Percentiles rank a stretch among this genome's conserved stretches.
Evolutionary conservation across 37 sponge, comb jelly and placozoan species (phyloP).

Genomic region (Halisarca cf. caerulea): DNA sequence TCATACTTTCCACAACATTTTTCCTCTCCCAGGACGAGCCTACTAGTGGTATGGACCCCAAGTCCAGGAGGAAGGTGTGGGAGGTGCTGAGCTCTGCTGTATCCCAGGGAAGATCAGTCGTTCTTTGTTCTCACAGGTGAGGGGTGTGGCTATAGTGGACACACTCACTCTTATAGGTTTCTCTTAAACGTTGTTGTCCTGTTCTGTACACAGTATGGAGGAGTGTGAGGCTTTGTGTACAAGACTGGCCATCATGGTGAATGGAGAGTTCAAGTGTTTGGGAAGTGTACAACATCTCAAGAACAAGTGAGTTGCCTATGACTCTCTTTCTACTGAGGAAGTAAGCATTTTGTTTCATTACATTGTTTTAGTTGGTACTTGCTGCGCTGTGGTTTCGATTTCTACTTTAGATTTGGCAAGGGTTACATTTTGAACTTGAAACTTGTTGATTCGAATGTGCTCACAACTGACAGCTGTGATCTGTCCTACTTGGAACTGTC

Average conservation of each 20-base stretch:
- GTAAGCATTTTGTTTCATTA: too few relatives aligned
- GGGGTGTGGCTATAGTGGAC: background rate
- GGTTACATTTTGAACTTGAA: too few relatives aligned
- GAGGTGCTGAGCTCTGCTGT: background rate
- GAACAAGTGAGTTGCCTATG: constrained; percentile 87
- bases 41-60: constrained; percentile 89
- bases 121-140: constrained; percentile 7
- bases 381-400: too few relatives aligned
- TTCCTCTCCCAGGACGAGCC: constrained; percentile 82
- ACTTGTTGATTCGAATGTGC: too few relatives aligned
- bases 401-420: too few relatives aligned
- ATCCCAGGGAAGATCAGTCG: background rate
- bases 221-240: constrained; percentile 99
- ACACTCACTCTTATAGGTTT: background rate
- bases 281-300: constrained; percentile 97
- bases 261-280: constrained; percentile 95
- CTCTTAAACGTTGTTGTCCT: background rate
- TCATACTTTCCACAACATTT: too few relatives aligned
- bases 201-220: constrained; percentile 77
- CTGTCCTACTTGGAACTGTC: too few relatives aligned
- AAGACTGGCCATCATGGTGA: constrained; percentile 94
- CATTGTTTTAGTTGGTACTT: too few relatives aligned
- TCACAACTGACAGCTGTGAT: too few relatives aligned
- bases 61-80: constrained; percentile 17
- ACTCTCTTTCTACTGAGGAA: too few relatives aligned